Evolutionary conservation across 2,888 invertebrate species (phyloP), one percentile per base, ranked within the genome.

Genomic region (Luffia ferchaultella): DNA sequence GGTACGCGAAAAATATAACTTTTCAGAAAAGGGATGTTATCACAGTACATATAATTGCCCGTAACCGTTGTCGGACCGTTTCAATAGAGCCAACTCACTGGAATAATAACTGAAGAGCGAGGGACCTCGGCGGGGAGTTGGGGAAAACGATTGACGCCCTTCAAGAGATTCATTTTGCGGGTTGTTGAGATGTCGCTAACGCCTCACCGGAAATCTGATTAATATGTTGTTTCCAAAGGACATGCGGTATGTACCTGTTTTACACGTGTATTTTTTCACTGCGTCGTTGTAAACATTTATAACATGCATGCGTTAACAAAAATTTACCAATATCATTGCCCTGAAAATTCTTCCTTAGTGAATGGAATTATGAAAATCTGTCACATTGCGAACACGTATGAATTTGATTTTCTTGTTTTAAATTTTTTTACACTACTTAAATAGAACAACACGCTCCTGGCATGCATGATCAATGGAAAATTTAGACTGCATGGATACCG

Each of bases 101-200:
- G 69, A 73, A 74, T 76, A 75, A 77, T 73, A 68, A 69, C 70
- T 70, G 70, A 73, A 76, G 76, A 73, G 70, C 68, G 19, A 45
- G 50, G 41, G 46, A 40, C n/a, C 20, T 15, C 9, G 15, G 45
- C 20, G 20, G 17, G 5, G 65, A 74, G 30, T 3, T 12, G 82
- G 83, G 82, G 78, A 75, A 80, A 77, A 80, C 82, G 82, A 83
- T 82, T 78, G 83, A 82, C 82, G 70, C 73, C 73, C 69, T 62
- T 68, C 69, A 70, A 74, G 79, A 79, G 76, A 79, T 75, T 82
- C 78, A 82, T 83, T 82, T 80, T 79, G 82, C 65, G 82, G 82
- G 76, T 74, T 76, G 76, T 82, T 73, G 79, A 68, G 68, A 69
- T 62, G 67, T 71, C 67, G 66, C 69, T 66, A 67, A 67, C 68